phyloP scores from a whole-genome alignment of 2,797 vertebrate genomes.

The Coregonus suidteri region DNA sequence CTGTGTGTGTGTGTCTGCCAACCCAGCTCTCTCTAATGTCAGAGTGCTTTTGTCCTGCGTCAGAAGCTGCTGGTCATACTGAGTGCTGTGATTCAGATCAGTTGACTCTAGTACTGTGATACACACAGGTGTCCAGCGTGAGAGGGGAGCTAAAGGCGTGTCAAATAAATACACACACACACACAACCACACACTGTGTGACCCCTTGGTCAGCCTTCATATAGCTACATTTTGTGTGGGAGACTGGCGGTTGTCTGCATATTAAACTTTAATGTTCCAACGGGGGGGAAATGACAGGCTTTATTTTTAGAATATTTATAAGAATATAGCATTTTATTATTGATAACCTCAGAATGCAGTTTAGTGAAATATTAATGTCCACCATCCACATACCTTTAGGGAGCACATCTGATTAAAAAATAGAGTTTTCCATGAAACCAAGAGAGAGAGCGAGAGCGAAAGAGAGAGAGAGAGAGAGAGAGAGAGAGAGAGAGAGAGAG shows the following conservation, averaged over 20 bases:
- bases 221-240: constrained; percentile 32
- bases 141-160: constrained; percentile 14
- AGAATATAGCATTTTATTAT: constrained; percentile 80
- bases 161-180: background rate
- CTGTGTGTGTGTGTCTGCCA: constrained; percentile 2
- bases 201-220: constrained; percentile 29
- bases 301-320: constrained; percentile 82
- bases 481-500: too few species aligned
- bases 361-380: constrained; percentile 76
- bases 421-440: background rate
- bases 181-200: background rate
- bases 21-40: constrained; percentile 33
- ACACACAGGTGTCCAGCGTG: constrained; percentile 2
- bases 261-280: constrained; percentile 67
- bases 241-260: constrained; percentile 55
- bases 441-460: too few species aligned
- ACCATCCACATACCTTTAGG: constrained; percentile 61
- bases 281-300: constrained; percentile 63
- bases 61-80: constrained; percentile 5
- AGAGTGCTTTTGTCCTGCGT: constrained; percentile 24
- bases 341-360: constrained; percentile 79
- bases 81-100: constrained; percentile 38
- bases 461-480: too few species aligned
- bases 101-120: constrained; percentile 14
- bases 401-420: constrained; percentile 53